These are phyloP conservation scores for Acropora tenuis DNA, from an alignment of 64 coral and sea anemone genomes.

Conservation along the genomic window DNA sequence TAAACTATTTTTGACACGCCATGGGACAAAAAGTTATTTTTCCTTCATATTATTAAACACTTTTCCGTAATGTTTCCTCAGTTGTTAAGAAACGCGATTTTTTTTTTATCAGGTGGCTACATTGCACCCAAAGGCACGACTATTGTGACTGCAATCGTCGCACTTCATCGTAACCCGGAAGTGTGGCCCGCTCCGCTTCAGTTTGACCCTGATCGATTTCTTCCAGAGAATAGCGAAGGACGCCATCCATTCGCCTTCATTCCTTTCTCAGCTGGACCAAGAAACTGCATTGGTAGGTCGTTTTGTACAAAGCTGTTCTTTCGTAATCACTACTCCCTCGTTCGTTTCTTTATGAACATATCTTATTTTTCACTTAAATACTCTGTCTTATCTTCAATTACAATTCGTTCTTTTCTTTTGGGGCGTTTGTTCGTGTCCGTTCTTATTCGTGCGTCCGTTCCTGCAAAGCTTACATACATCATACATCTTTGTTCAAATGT, in stretches of 20 bases:
- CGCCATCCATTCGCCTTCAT: slow-evolving; percentile 63
- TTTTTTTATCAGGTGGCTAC: background rate
- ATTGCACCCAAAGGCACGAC: slow-evolving; percentile 45
- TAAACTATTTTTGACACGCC: no score
- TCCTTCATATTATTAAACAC: no score
- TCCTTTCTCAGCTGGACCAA: slow-evolving; percentile 66
- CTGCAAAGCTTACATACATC: no score
- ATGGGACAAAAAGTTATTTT: no score
- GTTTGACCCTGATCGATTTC: slow-evolving; percentile 64
- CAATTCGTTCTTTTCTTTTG: no score
- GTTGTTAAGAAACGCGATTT: background rate
- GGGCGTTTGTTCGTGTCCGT: no score
- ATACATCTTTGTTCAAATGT: no score
- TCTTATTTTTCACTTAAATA: no score
- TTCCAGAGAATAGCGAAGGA: slow-evolving; percentile 68
- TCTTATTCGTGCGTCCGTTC: no score
- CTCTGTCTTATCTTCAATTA: no score
- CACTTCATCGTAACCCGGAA: slow-evolving; percentile 48
- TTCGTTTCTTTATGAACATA: no score
- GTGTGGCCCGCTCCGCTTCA: slow-evolving; percentile 52
- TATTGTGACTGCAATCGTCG: slow-evolving; percentile 1
- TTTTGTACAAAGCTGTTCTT: background rate
- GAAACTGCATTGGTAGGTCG: slow-evolving; percentile 68
- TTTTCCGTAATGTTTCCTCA: background rate
- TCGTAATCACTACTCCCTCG: no score